Evolutionary conservation across 2,888 invertebrate genomes (phyloP).

Genomic region (Leptodirus hochenwartii): DNA sequence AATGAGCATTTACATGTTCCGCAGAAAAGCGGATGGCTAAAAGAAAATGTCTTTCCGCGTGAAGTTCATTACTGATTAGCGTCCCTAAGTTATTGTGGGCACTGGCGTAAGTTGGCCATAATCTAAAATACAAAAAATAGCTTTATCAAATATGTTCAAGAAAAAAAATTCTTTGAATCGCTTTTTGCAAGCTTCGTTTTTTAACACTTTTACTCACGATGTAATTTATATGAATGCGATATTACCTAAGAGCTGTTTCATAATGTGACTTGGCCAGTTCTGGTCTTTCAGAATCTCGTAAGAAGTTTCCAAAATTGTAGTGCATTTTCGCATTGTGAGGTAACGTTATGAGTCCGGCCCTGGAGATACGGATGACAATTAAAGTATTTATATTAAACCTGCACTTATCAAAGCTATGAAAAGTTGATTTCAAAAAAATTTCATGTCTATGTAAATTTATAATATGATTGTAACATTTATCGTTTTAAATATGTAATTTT

Average conservation of each 20-base stretch:
- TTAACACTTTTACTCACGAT: no score
- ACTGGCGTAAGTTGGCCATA: slow-evolving; percentile 72
- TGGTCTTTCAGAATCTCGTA: slow-evolving; percentile 55
- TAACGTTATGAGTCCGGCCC: slow-evolving; percentile 58
- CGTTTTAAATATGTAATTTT: no score
- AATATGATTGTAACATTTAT: no score
- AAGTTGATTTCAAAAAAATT: no score
- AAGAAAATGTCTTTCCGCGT: slow-evolving; percentile 61
- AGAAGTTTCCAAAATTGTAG: slow-evolving; percentile 76
- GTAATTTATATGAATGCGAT: no score
- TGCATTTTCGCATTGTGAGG: slow-evolving; percentile 82
- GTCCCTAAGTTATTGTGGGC: slow-evolving; percentile 80
- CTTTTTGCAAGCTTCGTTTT: no score
- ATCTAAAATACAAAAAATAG: slow-evolving; percentile 30
- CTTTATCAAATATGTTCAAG: background rate
- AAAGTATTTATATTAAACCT: slow-evolving; percentile 7
- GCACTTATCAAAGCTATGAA: background rate
- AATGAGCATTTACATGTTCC: slow-evolving; percentile 66
- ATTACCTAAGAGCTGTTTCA: slow-evolving; percentile 60
- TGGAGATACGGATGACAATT: slow-evolving; percentile 31
- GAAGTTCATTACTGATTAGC: slow-evolving; percentile 39
- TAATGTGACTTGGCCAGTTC: slow-evolving; percentile 62
- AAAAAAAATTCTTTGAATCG: slow-evolving; percentile 1
- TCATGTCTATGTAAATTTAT: no score
- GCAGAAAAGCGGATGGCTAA: slow-evolving; percentile 53